Conservation (phyloP, 2,888 invertebrate species). For the Pristionchus japonicus region DNA sequence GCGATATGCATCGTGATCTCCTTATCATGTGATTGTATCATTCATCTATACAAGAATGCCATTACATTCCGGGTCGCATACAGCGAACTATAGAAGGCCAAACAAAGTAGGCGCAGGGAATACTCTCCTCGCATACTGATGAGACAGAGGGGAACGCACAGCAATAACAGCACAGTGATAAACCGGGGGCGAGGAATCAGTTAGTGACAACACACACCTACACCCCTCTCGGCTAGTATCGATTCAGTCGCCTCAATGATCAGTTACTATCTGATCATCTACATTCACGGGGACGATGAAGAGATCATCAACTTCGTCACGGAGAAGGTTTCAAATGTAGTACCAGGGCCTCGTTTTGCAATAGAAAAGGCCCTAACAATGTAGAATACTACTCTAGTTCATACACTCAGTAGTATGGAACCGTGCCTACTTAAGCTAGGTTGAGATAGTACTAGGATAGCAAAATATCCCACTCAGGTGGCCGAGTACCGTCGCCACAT, state of each 20-base stretch:
- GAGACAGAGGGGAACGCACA: background rate
- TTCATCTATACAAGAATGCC: background rate
- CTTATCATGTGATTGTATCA: background rate
- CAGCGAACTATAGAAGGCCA: background rate
- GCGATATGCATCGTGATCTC: no score
- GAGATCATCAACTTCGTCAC: slow-evolving; percentile 15
- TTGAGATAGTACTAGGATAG: no score
- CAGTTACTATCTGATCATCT: slow-evolving; percentile 40
- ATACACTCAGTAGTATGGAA: no score
- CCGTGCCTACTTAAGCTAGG: no score
- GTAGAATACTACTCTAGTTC: no score
- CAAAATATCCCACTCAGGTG: slow-evolving; percentile 58
- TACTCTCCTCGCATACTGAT: slow-evolving; percentile 30
- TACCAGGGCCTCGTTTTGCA: no score
- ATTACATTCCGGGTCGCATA: background rate
- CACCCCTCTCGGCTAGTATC: background rate
- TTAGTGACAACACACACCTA: background rate
- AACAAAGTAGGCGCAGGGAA: background rate
- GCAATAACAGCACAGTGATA: slow-evolving; percentile 15
- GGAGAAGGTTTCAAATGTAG: slow-evolving; percentile 6
- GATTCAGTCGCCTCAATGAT: background rate
- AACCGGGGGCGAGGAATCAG: slow-evolving; percentile 11
- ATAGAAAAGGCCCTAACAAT: no score
- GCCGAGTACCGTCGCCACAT: slow-evolving; percentile 74
- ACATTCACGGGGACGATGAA: background rate